phyloP scores from a whole-genome alignment of 2,113 vertebrate genomes.

The Pelmatolapia mariae region DNA sequence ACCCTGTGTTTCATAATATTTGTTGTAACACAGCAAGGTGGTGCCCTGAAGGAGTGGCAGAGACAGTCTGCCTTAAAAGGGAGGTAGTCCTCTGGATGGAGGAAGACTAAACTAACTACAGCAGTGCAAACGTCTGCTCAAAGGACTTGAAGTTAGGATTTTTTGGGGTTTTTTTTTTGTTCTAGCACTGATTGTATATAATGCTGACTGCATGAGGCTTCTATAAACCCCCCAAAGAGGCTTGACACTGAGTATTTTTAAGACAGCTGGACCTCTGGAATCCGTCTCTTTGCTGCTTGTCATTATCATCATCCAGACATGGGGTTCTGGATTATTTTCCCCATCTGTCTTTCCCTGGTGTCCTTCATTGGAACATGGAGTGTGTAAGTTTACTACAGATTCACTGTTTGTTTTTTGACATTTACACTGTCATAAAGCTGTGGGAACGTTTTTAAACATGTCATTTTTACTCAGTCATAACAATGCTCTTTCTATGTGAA shows the following conservation, averaged over 20 bases:
- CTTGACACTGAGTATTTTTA: background rate
- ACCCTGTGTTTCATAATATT: constrained; percentile 33
- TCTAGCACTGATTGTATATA: background rate
- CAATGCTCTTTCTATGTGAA: background rate
- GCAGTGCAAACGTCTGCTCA: background rate
- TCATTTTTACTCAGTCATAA: background rate
- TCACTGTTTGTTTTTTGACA: background rate
- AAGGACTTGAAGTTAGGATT: background rate
- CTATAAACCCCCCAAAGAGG: background rate
- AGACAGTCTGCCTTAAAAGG: background rate
- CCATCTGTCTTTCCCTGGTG: constrained; percentile 60
- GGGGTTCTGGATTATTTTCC: constrained; percentile 70
- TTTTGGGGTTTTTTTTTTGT: fast-evolving
- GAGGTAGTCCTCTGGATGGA: constrained; percentile 6
- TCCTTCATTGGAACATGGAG: constrained; percentile 73
- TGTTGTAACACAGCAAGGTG: constrained; percentile 41
- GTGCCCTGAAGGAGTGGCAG: constrained; percentile 38
- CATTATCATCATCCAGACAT: constrained; percentile 41
- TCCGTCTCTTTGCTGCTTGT: background rate
- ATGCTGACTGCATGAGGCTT: background rate
- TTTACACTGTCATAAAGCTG: background rate
- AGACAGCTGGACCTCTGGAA: background rate
- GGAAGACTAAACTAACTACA: background rate
- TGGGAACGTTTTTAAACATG: background rate
- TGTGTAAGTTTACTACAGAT: constrained; percentile 66